Evolutionary conservation across 2,888 invertebrate species (phyloP).

Genomic region (Dysmachus trigonus): DNA sequence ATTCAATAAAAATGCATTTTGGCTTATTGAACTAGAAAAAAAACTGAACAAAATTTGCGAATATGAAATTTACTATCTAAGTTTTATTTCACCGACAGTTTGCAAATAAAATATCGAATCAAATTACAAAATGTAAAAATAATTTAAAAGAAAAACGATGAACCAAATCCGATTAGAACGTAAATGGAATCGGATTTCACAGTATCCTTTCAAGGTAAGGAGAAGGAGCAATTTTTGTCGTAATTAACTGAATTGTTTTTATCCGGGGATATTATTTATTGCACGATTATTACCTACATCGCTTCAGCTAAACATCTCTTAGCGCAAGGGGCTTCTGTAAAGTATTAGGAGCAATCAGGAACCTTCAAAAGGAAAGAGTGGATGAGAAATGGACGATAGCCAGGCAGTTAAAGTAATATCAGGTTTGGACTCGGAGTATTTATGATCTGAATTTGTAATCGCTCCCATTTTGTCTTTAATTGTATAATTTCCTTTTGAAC

Average conservation of each 20-base stretch:
- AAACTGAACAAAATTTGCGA: no score
- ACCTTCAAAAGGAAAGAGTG: not conserved
- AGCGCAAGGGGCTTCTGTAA: slow-evolving; percentile 7
- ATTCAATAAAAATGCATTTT: no score
- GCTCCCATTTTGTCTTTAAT: slow-evolving; percentile 26
- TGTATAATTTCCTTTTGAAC: slow-evolving; percentile 17
- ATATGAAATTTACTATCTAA: no score
- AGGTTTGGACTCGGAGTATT: slow-evolving; percentile 10
- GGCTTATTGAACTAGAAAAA: no score
- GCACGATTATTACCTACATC: not conserved
- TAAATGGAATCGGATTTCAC: not conserved
- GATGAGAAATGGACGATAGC: slow-evolving; percentile 6
- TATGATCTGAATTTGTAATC: slow-evolving; percentile 26
- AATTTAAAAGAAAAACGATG: not conserved
- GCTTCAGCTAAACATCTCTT: not conserved
- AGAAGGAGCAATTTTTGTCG: not conserved
- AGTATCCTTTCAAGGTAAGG: not conserved
- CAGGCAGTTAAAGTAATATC: slow-evolving; percentile 29
- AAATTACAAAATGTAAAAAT: not conserved
- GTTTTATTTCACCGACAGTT: no score
- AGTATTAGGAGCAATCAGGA: not conserved
- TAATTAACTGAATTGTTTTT: not conserved
- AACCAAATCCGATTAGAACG: not conserved
- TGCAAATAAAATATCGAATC: not conserved
- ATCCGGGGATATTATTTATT: not conserved